These are phyloP conservation scores for Yponomeuta sedellus DNA, from an alignment of 2,888 invertebrate species.

Conservation along the genomic window DNA sequence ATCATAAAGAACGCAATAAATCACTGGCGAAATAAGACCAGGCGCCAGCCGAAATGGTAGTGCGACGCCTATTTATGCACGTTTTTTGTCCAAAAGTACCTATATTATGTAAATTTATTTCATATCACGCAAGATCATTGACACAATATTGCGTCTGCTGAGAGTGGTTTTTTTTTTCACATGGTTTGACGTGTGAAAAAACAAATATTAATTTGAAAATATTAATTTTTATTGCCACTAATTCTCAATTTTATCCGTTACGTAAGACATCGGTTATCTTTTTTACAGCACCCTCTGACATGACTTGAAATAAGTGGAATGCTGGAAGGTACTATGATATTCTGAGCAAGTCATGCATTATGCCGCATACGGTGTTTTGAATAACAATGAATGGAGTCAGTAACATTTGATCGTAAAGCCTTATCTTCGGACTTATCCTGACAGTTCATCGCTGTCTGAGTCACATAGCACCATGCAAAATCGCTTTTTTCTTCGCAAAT, in stretches of 20 bases:
- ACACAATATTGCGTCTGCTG: conserved; percentile 49
- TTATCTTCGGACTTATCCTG: conserved; percentile 46
- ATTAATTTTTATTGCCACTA: too few relatives aligned
- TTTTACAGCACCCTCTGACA: not conserved
- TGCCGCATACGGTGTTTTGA: conserved; percentile 1
- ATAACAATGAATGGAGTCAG: not conserved
- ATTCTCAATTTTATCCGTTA: not conserved
- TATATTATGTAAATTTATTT: conserved; percentile 63
- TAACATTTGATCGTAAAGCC: conserved; percentile 13
- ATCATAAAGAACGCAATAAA: conserved; percentile 31
- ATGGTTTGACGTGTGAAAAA: too few relatives aligned
- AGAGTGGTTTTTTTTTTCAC: conserved; percentile 15
- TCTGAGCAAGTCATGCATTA: conserved; percentile 2
- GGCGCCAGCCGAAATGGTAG: conserved; percentile 6
- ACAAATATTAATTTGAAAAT: too few relatives aligned
- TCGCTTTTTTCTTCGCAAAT: conserved; percentile 38
- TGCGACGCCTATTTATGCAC: conserved; percentile 16
- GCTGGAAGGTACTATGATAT: conserved; percentile 32
- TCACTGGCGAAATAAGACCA: conserved; percentile 31
- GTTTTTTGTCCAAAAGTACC: conserved; percentile 47
- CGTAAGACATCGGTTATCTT: not conserved
- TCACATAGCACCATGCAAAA: conserved; percentile 12
- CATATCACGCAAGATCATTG: conserved; percentile 64
- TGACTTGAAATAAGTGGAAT: not conserved
- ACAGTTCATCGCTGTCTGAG: conserved; percentile 34